Percentiles rank a stretch among this genome's conserved stretches.
Evolutionary conservation across 2,797 vertebrate genomes (phyloP).

Genomic region (Darevskia mixta): DNA sequence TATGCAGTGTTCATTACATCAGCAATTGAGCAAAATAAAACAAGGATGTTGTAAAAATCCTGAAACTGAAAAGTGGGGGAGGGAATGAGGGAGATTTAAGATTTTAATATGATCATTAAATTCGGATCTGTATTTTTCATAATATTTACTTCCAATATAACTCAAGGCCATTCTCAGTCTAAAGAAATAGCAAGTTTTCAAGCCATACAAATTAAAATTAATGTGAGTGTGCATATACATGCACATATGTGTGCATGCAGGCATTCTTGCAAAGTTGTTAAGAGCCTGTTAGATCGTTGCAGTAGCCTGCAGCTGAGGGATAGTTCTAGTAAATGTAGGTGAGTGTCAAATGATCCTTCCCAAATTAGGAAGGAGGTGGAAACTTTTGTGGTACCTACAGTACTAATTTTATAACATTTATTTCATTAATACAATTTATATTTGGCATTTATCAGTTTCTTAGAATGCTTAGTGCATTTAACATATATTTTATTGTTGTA

Average conservation of each 20-base stretch:
- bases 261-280: no score
- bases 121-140: background rate
- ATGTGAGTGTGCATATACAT: background rate
- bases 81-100: conserved; percentile 8
- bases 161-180: background rate
- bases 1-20: conserved; percentile 79
- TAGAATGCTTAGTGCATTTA: background rate
- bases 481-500: background rate
- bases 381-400: background rate
- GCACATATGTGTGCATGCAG: background rate
- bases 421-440: background rate
- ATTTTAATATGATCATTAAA: conserved; percentile 20
- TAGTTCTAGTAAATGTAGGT: background rate
- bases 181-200: background rate
- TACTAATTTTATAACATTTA: background rate
- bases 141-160: conserved; percentile 26
- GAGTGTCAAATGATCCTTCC: background rate
- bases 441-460: background rate
- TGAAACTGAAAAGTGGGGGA: conserved; percentile 32
- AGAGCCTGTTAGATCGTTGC: background rate
- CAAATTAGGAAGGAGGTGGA: background rate
- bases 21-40: conserved; percentile 71
- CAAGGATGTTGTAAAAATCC: conserved; percentile 42
- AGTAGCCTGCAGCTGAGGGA: background rate
- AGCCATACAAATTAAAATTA: background rate